phyloP scores from a whole-genome alignment of 2,797 vertebrate species.

The Coracias cyanogaster region DNA sequence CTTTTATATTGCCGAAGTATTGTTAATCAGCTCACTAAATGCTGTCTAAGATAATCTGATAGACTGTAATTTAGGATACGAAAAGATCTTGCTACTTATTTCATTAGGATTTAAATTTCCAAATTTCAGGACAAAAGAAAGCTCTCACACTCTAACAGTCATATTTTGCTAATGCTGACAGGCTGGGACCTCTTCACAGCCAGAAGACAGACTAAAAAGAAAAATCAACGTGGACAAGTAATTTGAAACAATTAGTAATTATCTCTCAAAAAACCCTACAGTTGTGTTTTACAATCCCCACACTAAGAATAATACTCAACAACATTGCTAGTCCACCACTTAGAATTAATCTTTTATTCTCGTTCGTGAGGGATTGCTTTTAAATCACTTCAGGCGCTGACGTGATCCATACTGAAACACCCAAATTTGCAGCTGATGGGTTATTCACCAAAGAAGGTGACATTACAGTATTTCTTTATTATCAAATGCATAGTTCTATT shows the following conservation, averaged over 20 bases:
- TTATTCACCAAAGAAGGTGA: background rate
- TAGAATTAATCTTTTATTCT: background rate
- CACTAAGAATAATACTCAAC: background rate
- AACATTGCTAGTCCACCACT: background rate
- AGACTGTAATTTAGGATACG: background rate
- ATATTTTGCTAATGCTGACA: background rate
- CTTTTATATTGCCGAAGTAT: background rate
- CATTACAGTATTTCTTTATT: background rate
- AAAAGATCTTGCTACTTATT: background rate
- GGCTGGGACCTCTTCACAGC: background rate
- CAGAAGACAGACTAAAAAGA: background rate
- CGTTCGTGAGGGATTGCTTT: background rate
- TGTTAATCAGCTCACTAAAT: background rate
- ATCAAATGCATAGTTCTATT: background rate
- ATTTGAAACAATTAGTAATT: background rate
- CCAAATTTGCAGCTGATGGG: background rate
- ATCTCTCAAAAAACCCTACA: background rate
- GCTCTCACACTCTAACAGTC: background rate
- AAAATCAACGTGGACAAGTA: background rate
- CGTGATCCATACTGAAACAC: background rate
- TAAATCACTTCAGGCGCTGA: background rate
- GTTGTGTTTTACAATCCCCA: background rate
- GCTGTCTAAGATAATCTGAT: background rate
- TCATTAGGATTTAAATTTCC: background rate
- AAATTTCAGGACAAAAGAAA: background rate